Conservation (phyloP, 2,113 vertebrate genomes). For the Callopanchax toddi region DNA sequence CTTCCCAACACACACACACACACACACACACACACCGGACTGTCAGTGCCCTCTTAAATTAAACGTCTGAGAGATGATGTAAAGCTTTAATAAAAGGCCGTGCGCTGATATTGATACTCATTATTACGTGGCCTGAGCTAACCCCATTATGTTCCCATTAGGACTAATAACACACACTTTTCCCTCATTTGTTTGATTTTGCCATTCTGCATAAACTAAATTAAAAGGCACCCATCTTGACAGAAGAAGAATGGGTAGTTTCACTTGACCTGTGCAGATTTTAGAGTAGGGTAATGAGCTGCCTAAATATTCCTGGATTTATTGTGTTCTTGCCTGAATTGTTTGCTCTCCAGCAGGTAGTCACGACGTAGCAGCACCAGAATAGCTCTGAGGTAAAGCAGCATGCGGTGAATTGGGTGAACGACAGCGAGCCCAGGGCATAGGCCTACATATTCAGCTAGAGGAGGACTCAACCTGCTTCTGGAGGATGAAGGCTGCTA, state of each 20-base stretch:
- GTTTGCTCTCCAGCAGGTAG: slow-evolving; percentile 42
- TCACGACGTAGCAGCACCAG: slow-evolving; percentile 58
- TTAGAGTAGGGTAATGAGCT: not conserved
- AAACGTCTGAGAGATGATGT: slow-evolving; percentile 80
- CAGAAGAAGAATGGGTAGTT: slow-evolving; percentile 51
- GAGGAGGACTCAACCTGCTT: slow-evolving; percentile 74
- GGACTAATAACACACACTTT: slow-evolving; percentile 74
- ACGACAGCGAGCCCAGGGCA: slow-evolving; percentile 68
- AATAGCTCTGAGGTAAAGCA: slow-evolving; percentile 56
- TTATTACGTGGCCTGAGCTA: slow-evolving; percentile 75
- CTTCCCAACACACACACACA: no score
- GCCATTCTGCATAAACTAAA: slow-evolving; percentile 65
- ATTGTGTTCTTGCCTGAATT: slow-evolving; percentile 5
- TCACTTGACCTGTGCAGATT: slow-evolving; percentile 1
- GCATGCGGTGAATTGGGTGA: slow-evolving; percentile 61
- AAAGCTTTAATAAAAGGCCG: slow-evolving; percentile 82
- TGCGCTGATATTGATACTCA: slow-evolving; percentile 79
- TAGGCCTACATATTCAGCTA: slow-evolving; percentile 74
- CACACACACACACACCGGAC: not conserved
- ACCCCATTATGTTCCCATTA: slow-evolving; percentile 83
- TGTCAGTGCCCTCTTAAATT: slow-evolving; percentile 48
- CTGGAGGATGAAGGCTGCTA: slow-evolving; percentile 73
- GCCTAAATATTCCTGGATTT: slow-evolving; percentile 64
- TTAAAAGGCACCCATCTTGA: slow-evolving; percentile 72
- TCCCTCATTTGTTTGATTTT: slow-evolving; percentile 82